Evolutionary conservation across 2,888 invertebrate species (phyloP), one percentile per base, ranked within the genome.

Genomic region (Reticulitermes lucifugus): DNA sequence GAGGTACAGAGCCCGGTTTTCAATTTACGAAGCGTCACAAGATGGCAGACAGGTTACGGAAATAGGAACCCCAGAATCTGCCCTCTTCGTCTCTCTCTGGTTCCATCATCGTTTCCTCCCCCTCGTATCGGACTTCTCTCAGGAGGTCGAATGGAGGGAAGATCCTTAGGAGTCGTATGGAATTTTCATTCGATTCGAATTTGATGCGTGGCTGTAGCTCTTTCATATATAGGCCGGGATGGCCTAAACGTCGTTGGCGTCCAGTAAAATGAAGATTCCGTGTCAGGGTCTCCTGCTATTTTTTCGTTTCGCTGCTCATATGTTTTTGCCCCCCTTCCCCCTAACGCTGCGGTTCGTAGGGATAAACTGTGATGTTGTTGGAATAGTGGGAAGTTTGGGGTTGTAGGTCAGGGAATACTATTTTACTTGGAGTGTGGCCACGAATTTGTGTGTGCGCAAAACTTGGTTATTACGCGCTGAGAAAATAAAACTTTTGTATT

Each of bases 181-280:
- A 83, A 83, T 83, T 85, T 85, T 83, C 85, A 85, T 85, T 85
- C 79, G 83, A 79, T 83, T 85, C 83, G 77, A 83, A 85, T 85
- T 75, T 83, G 82, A 82, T 83, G 77, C 59, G 29, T 43, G 46
- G 12, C 43, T 60, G 18, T n/a, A 22, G 60, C 22, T n/a, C 60
- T 60, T 22, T 60, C 6, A 18, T 60, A 60, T 60, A 60, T 60
- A 22, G 60, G 21, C 21, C 14, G 21, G 60, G n/a, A 6, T 60
- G 60, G 21, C 21, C 77, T 22, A 46, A 77, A 43, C 46, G n/a
- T 22, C 21, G 18, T 60, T 60, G 41, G 46, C 46, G 9, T 12
- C 12, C 51, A 77, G 43, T 77, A 43, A 41, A 51, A 77, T 77
- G 77, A 77, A 46, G 77, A 77, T 77, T 77, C 77, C 46, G 22